These are phyloP conservation scores for Nothocercus nigrocapillus DNA, from an alignment of 2,113 vertebrate species.

Conservation along the genomic window DNA sequence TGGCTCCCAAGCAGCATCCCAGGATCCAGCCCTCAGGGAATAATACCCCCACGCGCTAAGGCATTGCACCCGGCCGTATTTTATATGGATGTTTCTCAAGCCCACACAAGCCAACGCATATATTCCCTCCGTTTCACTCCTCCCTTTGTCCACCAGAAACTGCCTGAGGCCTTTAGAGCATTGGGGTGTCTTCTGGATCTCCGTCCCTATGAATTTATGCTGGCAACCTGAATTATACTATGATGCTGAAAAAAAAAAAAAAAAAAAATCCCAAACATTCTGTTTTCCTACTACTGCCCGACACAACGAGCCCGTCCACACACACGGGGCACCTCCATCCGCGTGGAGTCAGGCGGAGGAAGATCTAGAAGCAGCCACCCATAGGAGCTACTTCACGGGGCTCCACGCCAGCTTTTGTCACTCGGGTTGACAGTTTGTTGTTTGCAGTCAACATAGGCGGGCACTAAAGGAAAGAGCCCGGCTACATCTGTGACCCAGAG, in stretches of 20 bases:
- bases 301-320: not conserved
- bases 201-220: not conserved
- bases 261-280: not conserved
- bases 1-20: not conserved
- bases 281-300: not conserved
- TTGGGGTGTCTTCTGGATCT: not conserved
- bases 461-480: not conserved
- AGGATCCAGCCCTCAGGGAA: not conserved
- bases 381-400: not conserved
- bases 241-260: not conserved
- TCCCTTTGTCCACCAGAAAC: not conserved
- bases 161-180: accelerated
- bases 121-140: not conserved
- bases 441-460: not conserved
- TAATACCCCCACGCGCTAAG: not conserved
- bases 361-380: not conserved
- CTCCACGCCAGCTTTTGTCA: not conserved
- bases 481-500: accelerated
- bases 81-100: constrained; percentile 36
- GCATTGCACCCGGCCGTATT: not conserved
- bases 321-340: not conserved
- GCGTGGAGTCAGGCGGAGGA: accelerated
- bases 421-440: accelerated
- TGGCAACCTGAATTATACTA: accelerated
- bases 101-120: not conserved